Evolutionary conservation across 2,888 invertebrate species (phyloP), one percentile per base, ranked within the genome.

Genomic region (Pristionchus fissidentatus): DNA sequence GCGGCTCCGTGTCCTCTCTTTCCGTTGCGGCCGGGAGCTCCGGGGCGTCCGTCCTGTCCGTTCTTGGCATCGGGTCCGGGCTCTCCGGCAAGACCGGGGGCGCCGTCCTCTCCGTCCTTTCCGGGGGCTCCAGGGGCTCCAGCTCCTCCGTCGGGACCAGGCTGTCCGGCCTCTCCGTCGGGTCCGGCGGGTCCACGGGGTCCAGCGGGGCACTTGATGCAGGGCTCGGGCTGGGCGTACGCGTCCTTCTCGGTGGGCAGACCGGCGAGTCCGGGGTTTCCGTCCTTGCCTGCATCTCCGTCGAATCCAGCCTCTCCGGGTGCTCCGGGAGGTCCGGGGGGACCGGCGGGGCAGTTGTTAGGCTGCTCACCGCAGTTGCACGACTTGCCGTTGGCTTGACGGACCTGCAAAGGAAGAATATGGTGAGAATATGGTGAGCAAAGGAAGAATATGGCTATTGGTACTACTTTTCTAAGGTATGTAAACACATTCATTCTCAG

Each of bases 261-360:
- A 3, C 83, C 83, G 22, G 46, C 29, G 22, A 32, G 70, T 38
- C 82, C 84, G 57, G 79, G 46, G 60, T 75, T 60, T 60, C 84
- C 84, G 62, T 60, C 75, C 49, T 49, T 75, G 22, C 86, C 85
- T 41, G 46, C 22, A 3, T 57, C 66, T 62, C 87, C 87, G 62
- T 84, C 81, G 10, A 49, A 22, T 52, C 87, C 87, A 35, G 85
- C 84, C 26, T 88, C 86, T 60, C 87, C 87, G 35, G 78, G 29
- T 1, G 84, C 60, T 60, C 86, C 86, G 19, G 85, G 84, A 46
- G 85, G 86, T 13, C 86, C 86, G 41, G 82, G 77, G 32, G 80
- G 80, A 79, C 79, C 80, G 29, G 80, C 62, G 35, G 85, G 83
- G 62, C 86, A 84, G 43, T 78, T 77, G 70, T 83, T 84, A 79